Evolutionary conservation across 2,888 invertebrate species (phyloP).

Genomic region (Disparrhopalites patrizii): DNA sequence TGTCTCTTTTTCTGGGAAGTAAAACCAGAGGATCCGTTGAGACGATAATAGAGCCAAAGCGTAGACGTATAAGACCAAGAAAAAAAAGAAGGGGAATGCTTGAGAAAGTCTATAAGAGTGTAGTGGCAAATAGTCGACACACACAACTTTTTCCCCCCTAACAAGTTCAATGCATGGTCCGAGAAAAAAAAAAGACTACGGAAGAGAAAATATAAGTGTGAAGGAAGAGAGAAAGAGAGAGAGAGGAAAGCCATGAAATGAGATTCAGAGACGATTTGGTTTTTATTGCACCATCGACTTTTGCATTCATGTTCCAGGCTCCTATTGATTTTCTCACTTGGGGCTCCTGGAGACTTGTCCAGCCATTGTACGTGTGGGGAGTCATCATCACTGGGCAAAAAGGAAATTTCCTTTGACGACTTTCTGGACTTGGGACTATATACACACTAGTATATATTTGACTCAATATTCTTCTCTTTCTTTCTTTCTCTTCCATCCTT

Average conservation of each 20-base stretch:
- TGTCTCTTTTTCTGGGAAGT: no score
- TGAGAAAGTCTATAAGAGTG: no score
- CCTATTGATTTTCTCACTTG: slow-evolving; percentile 49
- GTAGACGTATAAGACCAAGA: no score
- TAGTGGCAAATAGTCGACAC: no score
- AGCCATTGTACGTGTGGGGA: slow-evolving; percentile 22
- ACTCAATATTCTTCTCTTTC: background rate
- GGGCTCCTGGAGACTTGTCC: slow-evolving; percentile 25
- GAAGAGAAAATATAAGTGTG: background rate
- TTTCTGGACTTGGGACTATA: background rate
- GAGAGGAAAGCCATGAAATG: slow-evolving; percentile 40
- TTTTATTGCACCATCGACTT: slow-evolving; percentile 49
- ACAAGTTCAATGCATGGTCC: background rate
- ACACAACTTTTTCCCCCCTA: background rate
- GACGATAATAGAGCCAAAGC: no score
- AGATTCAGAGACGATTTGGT: slow-evolving; percentile 49
- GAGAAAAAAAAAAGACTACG: background rate
- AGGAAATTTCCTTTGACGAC: slow-evolving; percentile 29
- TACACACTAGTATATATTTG: background rate
- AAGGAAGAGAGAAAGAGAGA: background rate
- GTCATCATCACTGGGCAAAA: slow-evolving; percentile 38
- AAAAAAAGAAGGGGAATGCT: no score
- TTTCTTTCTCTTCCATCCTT: background rate
- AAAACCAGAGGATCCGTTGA: no score
- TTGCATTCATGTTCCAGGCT: slow-evolving; percentile 48